Evolutionary conservation across 2,797 vertebrate genomes (phyloP), one percentile per base, ranked within the genome.

Genomic region (Mormyrus proboscirostris): DNA sequence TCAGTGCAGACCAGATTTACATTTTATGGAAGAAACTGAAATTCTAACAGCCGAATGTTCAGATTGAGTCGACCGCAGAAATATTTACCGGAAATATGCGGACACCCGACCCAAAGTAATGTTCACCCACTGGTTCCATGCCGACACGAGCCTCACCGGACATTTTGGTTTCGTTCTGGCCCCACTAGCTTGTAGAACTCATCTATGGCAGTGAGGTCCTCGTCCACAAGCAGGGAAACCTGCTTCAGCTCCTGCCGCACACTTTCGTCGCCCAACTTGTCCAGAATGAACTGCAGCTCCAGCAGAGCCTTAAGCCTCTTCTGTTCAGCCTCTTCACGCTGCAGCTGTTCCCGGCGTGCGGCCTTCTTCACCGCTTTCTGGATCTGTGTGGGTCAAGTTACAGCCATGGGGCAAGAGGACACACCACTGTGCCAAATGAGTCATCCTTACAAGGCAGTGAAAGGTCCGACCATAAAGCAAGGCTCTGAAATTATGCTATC

Each of bases 111-210:
- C 14, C 38, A 3, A 44, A 79, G 73, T 44, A 44, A 79, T 4
- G 7, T 29, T n/a, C 38, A 8, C 7, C 73, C 38, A 41, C 14
- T 41, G 38, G 38, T 16, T 44, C 73, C 73, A 16, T 12, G 55
- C 10, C 0, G 16, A n/a, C 59, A 25, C 33, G 47, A 1, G 12
- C 91, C 92, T 22, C 92, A 99, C 98, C 98, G 97, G 94, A 98
- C 14, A 44, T 91, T 97, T 95, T 97, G 98, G 94, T 99, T 97
- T 76, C 98, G 94, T 86, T 98, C 98, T 22, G 98, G 98, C 89
- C 98, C 97, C 89, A 98, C 97, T 82, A 99, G 94, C 92, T 99
- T 99, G 93, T 99, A 99, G 91, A 99, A 98, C 88, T 99, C 98
- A 91, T 99, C 98, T 90, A 99, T 93, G 89, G 96, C 92, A 0